phyloP scores from a whole-genome alignment of 2,888 invertebrate genomes.

The Horisme vitalbata region DNA sequence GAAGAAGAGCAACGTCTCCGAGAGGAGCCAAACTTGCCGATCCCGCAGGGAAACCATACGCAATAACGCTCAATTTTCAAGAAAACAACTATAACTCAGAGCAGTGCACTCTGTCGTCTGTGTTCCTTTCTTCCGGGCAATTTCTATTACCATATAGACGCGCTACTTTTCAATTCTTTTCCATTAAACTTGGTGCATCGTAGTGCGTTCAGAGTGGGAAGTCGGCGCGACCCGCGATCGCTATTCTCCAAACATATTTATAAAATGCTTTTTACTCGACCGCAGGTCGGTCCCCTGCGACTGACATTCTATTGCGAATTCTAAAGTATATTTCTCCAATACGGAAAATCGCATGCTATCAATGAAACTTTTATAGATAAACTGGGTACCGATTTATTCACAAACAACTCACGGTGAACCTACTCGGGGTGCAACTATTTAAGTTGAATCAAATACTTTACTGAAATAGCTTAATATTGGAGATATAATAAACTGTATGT shows the following conservation, averaged over 20 bases:
- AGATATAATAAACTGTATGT: conserved; percentile 23
- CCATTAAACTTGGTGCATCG: conserved; percentile 82
- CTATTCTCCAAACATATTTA: conserved; percentile 79
- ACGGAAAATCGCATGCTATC: conserved; percentile 63
- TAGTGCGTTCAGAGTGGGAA: conserved; percentile 63
- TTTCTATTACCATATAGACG: conserved; percentile 83
- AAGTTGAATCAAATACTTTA: conserved; percentile 24
- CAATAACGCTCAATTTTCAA: conserved; percentile 79
- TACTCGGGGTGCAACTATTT: conserved; percentile 20
- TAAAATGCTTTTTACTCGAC: conserved; percentile 79
- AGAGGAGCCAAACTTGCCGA: conserved; percentile 44
- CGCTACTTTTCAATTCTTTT: conserved; percentile 83
- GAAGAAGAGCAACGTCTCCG: conserved; percentile 35
- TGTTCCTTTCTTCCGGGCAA: conserved; percentile 81
- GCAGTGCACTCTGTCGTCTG: conserved; percentile 75
- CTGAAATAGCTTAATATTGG: conserved; percentile 29
- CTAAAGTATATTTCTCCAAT: conserved; percentile 69
- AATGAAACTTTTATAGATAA: conserved; percentile 63
- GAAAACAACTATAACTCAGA: conserved; percentile 80
- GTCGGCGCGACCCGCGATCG: conserved; percentile 51
- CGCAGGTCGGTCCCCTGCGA: conserved; percentile 69
- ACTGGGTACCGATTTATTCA: conserved; percentile 48
- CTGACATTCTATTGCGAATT: conserved; percentile 77
- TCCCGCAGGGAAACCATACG: conserved; percentile 61
- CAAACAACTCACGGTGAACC: conserved; percentile 32